Evolutionary conservation across 2,888 invertebrate species (phyloP).

Genomic region (Drosophila merina): DNA sequence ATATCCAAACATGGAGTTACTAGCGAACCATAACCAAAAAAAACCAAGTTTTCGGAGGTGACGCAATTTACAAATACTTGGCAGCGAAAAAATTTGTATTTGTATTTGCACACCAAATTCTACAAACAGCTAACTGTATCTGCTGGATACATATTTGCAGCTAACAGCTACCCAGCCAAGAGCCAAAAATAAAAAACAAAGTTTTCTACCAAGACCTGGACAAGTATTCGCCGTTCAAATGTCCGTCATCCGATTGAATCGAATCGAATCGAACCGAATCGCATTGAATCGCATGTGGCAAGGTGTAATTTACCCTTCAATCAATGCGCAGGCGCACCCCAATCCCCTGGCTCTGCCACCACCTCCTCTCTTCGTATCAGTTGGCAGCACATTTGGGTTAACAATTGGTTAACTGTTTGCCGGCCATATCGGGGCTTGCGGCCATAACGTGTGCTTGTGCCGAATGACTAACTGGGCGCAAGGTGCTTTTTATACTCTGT

Average conservation of each 20-base stretch:
- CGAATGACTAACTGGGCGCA: slow-evolving; percentile 75
- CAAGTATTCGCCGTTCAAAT: slow-evolving; percentile 11
- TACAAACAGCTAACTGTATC: slow-evolving; percentile 55
- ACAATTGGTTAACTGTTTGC: slow-evolving; percentile 74
- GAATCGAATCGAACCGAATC: slow-evolving; percentile 43
- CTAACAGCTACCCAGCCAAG: slow-evolving; percentile 32
- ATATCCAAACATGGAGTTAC: slow-evolving; percentile 45
- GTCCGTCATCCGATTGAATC: slow-evolving; percentile 40
- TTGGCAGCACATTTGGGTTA: slow-evolving; percentile 80
- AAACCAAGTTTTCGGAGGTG: slow-evolving; percentile 46
- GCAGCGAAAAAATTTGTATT: slow-evolving; percentile 48
- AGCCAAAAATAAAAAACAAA: neutral
- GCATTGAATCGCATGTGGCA: slow-evolving; percentile 74
- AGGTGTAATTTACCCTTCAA: slow-evolving; percentile 80
- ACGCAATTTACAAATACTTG: slow-evolving; percentile 63
- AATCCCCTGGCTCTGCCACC: slow-evolving; percentile 7
- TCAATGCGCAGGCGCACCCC: slow-evolving; percentile 75
- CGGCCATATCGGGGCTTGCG: slow-evolving; percentile 60
- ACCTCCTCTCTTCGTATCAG: slow-evolving; percentile 49
- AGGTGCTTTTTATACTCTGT: slow-evolving; percentile 66
- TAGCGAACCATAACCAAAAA: slow-evolving; percentile 41
- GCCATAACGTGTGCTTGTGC: slow-evolving; percentile 41
- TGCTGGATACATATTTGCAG: slow-evolving; percentile 42
- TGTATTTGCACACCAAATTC: slow-evolving; percentile 51
- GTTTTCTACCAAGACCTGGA: slow-evolving; percentile 10